Evolutionary conservation across 2,797 vertebrate genomes (phyloP), one percentile per base, ranked within the genome.

Genomic region (Moxostoma hubbsi): DNA sequence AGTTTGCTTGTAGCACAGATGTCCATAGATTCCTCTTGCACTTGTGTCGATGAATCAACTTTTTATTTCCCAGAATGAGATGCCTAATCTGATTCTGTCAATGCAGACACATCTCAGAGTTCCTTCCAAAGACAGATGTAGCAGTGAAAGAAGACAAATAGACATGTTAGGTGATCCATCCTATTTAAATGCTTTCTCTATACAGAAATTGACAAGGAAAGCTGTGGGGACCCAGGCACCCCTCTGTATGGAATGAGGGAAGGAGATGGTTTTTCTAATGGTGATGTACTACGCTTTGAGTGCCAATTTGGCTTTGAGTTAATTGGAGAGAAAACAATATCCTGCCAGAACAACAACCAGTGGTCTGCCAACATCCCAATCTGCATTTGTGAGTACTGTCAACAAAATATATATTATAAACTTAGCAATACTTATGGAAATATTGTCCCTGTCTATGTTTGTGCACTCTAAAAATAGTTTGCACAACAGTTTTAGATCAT

Each of bases 301-400:
- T 99, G 98, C 89, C 97, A 98, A 87, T 98, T 98, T 92, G 98
- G 97, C 85, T 99, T 99, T 85, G 98, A 99, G 94, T 93, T 99
- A 88, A 99, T 99, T 81, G 98, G 98, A 91, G 97, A 99, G 90
- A 98, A 93, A 92, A 97, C 95, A 6, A 97, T 99, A 86, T 93
- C 96, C 91, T 99, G 98, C 92, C 97, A 99, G 90, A 96, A 97
- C 91, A 99, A 99, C 93, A 99, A 99, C 87, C 98, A 99, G 84
- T 99, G 97, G 97, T 99, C 98, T 79, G 98, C 97, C 88, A 99
- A 99, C 90, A 96, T 99, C 92, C 98, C 98, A 77, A 99, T 99
- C 86, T 99, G 98, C 89, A 98, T 99, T 89, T 99, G 98, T 99
- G 90, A 96, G 98, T 97, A 15, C 53, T 81, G 18, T 36, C 36